Evolutionary conservation across 2,113 vertebrate species (phyloP), one percentile per base, ranked within the genome.

Genomic region (Alethe diademata): DNA sequence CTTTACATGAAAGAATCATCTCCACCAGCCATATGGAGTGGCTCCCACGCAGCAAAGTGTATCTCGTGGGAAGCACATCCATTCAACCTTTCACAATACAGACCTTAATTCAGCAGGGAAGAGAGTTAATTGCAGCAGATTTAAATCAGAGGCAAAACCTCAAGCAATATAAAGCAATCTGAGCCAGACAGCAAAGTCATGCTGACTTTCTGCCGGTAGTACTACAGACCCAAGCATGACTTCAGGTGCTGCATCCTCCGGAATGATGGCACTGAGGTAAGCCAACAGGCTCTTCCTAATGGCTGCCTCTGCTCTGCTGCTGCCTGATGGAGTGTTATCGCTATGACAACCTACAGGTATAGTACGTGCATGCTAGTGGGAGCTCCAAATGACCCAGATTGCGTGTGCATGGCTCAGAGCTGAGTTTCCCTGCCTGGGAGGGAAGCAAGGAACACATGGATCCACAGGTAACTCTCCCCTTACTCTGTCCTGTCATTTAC

Each of bases 281-380:
- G 38, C 54, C 58, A 33, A 11, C 42, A 54, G 47, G 26, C 14
- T 53, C 36, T 90, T 88, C 53, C 81, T 9, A 2, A 12, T 5
- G 14, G 74, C 93, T 79, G 60, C 56, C 7, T 86, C 43, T 35
- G 65, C 69, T 87, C 69, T 8, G 17, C 11, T 26, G 58, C 74
- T 92, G 78, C 56, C 88, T 25, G 45, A 43, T 76, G 58, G 53
- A 91, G 57, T 24, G 45, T 56, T 57, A 81, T 97, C 92, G 56
- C 96, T 88, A 87, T 96, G 96, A 94, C 95, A 97, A 97, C 96
- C 80, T 70, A 38, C 76, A 91, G 78, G 71, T 95, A 69, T 25
- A n/a, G 69, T 91, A 76, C 70, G 62, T 26, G 15, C 14, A 12
- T 10, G 8, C 48, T 4, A 70, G 73, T 7, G 11, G 54, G 66